Evolutionary conservation across 2,797 vertebrate genomes (phyloP).

Genomic region (Myripristis murdjan): DNA sequence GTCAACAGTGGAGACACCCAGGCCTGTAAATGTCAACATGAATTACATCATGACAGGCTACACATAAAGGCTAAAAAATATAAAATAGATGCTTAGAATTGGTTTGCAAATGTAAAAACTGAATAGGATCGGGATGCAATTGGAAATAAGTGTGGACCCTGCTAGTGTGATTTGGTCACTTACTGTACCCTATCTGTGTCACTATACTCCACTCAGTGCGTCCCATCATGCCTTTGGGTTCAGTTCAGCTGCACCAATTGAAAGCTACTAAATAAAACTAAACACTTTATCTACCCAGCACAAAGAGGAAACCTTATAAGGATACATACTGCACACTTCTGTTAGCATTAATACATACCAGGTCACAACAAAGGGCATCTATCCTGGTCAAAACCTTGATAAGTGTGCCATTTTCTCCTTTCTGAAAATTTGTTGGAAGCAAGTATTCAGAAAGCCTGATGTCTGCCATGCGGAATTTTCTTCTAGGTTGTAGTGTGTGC

Average conservation of each 20-base stretch:
- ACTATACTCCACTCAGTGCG: not conserved
- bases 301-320: not conserved
- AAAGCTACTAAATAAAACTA: not conserved
- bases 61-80: no score
- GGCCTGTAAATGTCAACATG: no score
- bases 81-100: no score
- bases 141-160: no score
- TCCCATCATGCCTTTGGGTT: not conserved
- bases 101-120: no score
- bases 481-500: slow-evolving; percentile 8
- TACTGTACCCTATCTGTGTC: not conserved
- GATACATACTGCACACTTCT: not conserved
- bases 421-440: slow-evolving; percentile 42
- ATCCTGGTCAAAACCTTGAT: no score
- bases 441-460: slow-evolving; percentile 31
- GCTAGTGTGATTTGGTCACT: not conserved
- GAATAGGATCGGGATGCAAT: no score
- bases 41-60: no score
- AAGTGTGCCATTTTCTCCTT: not conserved
- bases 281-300: not conserved
- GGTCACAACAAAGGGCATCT: no score
- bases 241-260: not conserved
- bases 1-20: no score
- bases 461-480: slow-evolving; percentile 44
- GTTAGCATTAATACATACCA: no score